Evolutionary conservation across 1,140 invertebrate species (phyloP).

Genomic region (Hylyphantes graminicola): DNA sequence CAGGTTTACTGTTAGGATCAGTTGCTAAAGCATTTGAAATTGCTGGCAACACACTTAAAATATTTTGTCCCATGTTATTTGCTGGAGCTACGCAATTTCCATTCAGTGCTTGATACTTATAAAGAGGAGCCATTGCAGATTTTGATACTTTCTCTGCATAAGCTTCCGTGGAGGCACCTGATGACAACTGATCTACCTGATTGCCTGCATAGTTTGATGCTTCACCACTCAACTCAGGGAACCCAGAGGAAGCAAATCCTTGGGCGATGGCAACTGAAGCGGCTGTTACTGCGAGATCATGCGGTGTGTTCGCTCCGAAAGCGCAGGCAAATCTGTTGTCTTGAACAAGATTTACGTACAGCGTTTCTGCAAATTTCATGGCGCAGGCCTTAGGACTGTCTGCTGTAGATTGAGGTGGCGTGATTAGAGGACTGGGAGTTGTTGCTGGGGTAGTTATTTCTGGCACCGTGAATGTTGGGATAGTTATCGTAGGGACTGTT

Average conservation of each 20-base stretch:
- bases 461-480: background rate
- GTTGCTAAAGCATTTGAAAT: background rate
- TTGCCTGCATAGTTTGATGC: background rate
- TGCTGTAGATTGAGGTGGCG: background rate
- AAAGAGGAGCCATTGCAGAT: background rate
- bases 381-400: background rate
- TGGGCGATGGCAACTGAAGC: background rate
- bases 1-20: background rate
- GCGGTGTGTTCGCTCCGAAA: background rate
- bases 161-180: background rate
- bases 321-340: background rate
- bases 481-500: background rate
- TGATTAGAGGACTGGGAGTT: too few relatives aligned
- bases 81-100: background rate
- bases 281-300: background rate
- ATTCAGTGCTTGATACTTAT: background rate
- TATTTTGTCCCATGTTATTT: background rate
- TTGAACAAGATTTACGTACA: slow-evolving; percentile 7
- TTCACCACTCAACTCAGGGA: background rate
- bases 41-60: background rate
- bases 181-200: background rate
- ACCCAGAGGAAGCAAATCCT: background rate
- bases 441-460: background rate
- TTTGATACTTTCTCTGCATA: slow-evolving; percentile 36
- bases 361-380: slow-evolving; percentile 8